Evolutionary conservation across 1,140 invertebrate species (phyloP).

Genomic region (Habropoda laboriosa): DNA sequence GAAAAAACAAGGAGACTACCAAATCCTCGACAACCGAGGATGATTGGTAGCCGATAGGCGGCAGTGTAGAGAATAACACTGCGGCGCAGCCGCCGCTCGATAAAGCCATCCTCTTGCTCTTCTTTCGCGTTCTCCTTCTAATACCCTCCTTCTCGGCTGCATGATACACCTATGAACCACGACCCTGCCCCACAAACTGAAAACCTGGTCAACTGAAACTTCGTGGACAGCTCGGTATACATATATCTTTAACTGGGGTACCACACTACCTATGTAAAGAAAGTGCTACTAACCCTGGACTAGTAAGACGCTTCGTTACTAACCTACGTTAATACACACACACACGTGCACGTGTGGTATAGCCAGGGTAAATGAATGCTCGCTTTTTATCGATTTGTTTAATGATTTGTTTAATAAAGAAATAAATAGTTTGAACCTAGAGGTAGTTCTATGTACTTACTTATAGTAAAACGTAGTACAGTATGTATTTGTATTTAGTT

Average conservation of each 20-base stretch:
- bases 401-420: not conserved
- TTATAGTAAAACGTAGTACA: not conserved
- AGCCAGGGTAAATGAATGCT: not conserved
- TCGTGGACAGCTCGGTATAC: constrained; percentile 13
- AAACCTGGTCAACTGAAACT: constrained; percentile 63
- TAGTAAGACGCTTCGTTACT: constrained; percentile 22
- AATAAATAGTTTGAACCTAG: not conserved
- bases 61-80: constrained; percentile 27
- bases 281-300: constrained; percentile 21
- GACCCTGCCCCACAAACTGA: constrained; percentile 62
- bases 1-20: not conserved
- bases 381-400: not conserved
- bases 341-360: not conserved
- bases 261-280: constrained; percentile 25
- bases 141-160: constrained; percentile 14
- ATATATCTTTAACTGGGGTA: constrained; percentile 27
- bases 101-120: constrained; percentile 62
- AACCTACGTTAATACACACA: not conserved
- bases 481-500: not conserved
- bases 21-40: not conserved
- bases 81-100: constrained; percentile 78
- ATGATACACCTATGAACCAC: constrained; percentile 41
- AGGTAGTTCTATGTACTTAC: not conserved
- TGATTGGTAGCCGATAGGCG: constrained; percentile 2
- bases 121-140: constrained; percentile 24